Evolutionary conservation across 2,113 vertebrate genomes (phyloP).

Genomic region (Indri indri): DNA sequence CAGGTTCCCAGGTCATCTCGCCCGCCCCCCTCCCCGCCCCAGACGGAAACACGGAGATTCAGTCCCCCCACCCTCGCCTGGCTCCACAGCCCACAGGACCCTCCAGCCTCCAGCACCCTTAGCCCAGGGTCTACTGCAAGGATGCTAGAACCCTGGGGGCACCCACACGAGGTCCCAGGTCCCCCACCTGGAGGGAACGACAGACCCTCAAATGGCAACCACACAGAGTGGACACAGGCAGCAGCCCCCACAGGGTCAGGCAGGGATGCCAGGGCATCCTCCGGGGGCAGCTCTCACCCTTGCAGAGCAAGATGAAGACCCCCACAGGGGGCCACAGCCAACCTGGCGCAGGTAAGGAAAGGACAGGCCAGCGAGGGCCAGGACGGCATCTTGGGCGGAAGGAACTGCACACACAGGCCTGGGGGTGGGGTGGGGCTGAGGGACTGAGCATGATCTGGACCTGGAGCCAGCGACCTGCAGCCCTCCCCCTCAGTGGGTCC

Average conservation of each 20-base stretch:
- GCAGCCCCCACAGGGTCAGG: background rate
- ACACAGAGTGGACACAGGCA: fast-evolving
- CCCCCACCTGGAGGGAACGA: background rate
- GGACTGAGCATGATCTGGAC: fast-evolving
- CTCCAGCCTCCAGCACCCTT: background rate
- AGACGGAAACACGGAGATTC: background rate
- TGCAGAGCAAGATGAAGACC: fast-evolving
- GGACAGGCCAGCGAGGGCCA: background rate
- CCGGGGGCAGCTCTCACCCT: fast-evolving
- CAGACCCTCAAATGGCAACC: too few species aligned
- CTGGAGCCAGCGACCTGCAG: background rate
- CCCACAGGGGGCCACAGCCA: fast-evolving
- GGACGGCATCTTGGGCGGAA: fast-evolving
- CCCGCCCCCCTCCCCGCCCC: too few species aligned
- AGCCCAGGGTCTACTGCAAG: fast-evolving
- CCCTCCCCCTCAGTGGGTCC: too few species aligned
- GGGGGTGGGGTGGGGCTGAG: background rate
- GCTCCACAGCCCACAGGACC: background rate
- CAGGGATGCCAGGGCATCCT: background rate
- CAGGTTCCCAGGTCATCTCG: background rate
- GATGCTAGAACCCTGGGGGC: fast-evolving
- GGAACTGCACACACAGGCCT: background rate
- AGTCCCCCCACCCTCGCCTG: too few species aligned
- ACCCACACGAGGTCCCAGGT: background rate
- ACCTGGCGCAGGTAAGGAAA: background rate